These are phyloP conservation scores for Drosophila peninsularis DNA, from an alignment of 2,888 invertebrate species.

Conservation along the genomic window DNA sequence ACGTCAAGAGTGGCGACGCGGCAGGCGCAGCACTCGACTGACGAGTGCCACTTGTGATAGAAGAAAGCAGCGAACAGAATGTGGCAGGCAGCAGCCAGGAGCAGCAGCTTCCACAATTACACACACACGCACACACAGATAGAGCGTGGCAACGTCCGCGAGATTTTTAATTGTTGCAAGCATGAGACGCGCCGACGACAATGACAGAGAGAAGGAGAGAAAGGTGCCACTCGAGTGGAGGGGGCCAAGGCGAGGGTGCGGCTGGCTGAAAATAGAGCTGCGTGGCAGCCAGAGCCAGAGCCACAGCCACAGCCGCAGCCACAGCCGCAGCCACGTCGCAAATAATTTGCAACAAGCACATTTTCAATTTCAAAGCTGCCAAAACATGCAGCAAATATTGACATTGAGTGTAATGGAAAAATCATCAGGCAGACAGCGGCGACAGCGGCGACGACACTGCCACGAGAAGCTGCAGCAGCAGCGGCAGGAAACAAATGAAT, in stretches of 20 bases:
- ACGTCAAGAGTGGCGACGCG: conserved; percentile 36
- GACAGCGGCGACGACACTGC: conserved; percentile 5
- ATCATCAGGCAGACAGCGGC: conserved; percentile 36
- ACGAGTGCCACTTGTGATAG: conserved; percentile 54
- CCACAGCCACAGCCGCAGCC: neutral
- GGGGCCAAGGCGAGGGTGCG: neutral
- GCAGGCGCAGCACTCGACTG: conserved; percentile 27
- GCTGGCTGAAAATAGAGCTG: neutral
- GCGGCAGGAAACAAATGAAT: conserved; percentile 27
- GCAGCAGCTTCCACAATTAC: conserved; percentile 34
- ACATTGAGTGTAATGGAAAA: conserved; percentile 78
- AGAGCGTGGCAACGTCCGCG: conserved; percentile 44
- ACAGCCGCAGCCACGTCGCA: conserved; percentile 32
- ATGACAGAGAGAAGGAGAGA: neutral
- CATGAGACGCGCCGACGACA: conserved; percentile 25
- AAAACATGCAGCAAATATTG: conserved; percentile 76
- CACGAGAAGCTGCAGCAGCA: conserved; percentile 18
- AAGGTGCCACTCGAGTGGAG: neutral
- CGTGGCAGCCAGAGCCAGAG: no score
- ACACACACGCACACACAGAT: neutral
- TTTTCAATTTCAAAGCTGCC: conserved; percentile 78
- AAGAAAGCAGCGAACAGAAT: conserved; percentile 1
- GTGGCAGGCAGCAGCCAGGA: conserved; percentile 7
- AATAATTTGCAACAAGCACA: conserved; percentile 63
- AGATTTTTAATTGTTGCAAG: conserved; percentile 51